These are phyloP conservation scores for Ursus arctos DNA, from an alignment of 2,113 vertebrate genomes.

Conservation along the genomic window DNA sequence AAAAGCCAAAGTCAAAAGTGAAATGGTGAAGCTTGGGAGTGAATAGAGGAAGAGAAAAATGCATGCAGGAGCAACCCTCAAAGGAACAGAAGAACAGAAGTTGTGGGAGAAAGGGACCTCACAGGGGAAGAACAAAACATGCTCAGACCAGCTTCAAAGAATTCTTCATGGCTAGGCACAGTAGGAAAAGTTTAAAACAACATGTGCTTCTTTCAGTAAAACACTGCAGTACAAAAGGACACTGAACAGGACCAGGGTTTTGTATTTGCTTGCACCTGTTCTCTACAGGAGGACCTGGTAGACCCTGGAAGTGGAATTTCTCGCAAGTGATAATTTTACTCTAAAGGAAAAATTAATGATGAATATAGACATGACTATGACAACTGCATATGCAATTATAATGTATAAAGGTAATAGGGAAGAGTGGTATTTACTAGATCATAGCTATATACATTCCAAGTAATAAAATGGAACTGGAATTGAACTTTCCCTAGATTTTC, in stretches of 20 bases:
- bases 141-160: conserved; percentile 75
- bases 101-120: conserved; percentile 58
- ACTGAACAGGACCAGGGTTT: neutral
- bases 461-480: neutral
- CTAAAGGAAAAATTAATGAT: conserved; percentile 29
- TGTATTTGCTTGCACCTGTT: conserved; percentile 53
- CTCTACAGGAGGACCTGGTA: neutral
- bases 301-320: conserved; percentile 30
- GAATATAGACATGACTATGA: neutral
- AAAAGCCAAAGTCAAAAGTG: conserved; percentile 68
- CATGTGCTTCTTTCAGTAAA: conserved; percentile 11
- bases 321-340: conserved; percentile 3
- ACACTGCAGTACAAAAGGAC: conserved; percentile 49
- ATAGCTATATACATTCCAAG: neutral
- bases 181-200: conserved; percentile 74
- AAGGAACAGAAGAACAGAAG: conserved; percentile 30
- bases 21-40: conserved; percentile 61
- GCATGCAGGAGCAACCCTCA: neutral
- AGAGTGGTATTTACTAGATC: neutral
- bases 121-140: conserved; percentile 63
- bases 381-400: neutral
- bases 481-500: neutral
- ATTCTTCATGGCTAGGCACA: conserved; percentile 58
- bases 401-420: neutral
- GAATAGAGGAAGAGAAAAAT: conserved; percentile 59